Evolutionary conservation across 2,888 invertebrate species (phyloP).

Genomic region (Monopis laevigella): DNA sequence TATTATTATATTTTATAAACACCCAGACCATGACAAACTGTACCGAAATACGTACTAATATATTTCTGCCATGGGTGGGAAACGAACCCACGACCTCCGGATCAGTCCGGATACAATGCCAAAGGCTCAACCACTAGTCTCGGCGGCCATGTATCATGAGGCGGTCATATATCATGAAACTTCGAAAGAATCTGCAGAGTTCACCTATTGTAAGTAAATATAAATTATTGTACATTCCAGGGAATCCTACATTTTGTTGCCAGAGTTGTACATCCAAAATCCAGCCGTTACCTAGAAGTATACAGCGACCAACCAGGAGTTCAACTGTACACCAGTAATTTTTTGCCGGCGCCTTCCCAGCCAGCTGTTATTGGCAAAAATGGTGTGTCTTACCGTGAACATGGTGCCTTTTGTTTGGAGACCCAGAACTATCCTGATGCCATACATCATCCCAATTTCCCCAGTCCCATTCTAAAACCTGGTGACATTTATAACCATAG

Average conservation of each 20-base stretch:
- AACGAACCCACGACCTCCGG: no score
- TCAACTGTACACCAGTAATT: conserved; percentile 87
- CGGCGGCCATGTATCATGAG: no score
- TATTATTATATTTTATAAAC: no score
- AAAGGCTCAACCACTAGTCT: no score
- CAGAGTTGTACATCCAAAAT: conserved; percentile 71
- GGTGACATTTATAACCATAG: conserved; percentile 76
- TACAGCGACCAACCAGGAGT: conserved; percentile 89
- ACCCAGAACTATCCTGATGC: conserved; percentile 94
- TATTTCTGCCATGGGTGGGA: no score
- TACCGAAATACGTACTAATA: no score
- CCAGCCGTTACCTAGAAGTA: conserved; percentile 80
- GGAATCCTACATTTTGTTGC: conserved; percentile 38
- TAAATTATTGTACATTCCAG: conserved; percentile 30
- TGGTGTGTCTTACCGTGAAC: conserved; percentile 70
- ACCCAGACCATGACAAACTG: no score
- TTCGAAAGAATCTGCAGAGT: no score
- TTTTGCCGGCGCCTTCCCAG: conserved; percentile 65
- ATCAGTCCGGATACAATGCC: no score
- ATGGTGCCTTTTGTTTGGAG: conserved; percentile 88
- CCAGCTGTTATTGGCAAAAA: conserved; percentile 42
- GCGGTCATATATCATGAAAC: no score
- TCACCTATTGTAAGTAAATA: no score
- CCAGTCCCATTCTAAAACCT: conserved; percentile 73
- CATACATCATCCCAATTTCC: conserved; percentile 81